Conservation (phyloP, 2,797 vertebrate species). For the Myotis planiceps region DNA sequence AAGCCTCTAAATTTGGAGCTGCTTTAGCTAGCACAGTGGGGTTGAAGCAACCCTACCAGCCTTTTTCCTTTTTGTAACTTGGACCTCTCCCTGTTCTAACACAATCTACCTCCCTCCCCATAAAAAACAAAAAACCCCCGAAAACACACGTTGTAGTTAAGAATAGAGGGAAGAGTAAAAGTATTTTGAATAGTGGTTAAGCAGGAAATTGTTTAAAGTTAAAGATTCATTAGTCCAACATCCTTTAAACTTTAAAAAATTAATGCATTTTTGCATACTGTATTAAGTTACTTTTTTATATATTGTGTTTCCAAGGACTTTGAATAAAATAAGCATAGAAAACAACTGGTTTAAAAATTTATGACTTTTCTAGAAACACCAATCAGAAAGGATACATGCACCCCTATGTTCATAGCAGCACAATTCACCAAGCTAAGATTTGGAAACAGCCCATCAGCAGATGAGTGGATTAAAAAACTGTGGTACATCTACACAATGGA, state of each 20-base stretch:
- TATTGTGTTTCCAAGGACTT: background rate
- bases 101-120: background rate
- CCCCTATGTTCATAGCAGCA: too few species aligned
- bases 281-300: background rate
- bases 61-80: background rate
- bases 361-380: background rate
- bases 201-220: slow-evolving; percentile 20
- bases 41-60: background rate
- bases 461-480: too few species aligned
- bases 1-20: background rate
- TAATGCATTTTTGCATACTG: background rate
- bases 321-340: slow-evolving; percentile 3
- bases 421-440: too few species aligned
- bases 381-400: too few species aligned
- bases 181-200: slow-evolving; percentile 43
- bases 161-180: background rate
- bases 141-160: background rate
- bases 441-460: too few species aligned
- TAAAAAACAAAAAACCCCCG: background rate
- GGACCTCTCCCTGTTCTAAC: background rate
- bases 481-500: too few species aligned
- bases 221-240: background rate
- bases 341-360: slow-evolving; percentile 21
- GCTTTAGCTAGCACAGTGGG: background rate
- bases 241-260: slow-evolving; percentile 33